phyloP scores from a whole-genome alignment of 2,113 vertebrate species.

The Podarcis cretensis region DNA sequence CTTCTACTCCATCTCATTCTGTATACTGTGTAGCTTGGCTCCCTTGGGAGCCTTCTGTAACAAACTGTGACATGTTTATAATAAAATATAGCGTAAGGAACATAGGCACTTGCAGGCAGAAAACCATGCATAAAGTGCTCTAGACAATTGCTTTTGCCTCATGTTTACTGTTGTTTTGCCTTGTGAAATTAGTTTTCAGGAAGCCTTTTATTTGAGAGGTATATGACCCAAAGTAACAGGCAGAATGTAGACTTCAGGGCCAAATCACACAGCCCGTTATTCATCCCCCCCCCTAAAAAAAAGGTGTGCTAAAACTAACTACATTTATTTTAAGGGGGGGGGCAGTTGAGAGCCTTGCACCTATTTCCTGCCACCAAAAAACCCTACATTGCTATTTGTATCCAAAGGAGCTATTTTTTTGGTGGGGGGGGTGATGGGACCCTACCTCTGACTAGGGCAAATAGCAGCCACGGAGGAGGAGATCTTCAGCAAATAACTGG shows the following conservation, averaged over 20 bases:
- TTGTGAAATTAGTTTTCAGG: not conserved
- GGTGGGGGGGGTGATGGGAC: too few relatives aligned
- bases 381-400: too few relatives aligned
- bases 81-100: not conserved
- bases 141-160: not conserved
- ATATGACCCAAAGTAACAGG: not conserved
- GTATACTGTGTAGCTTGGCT: not conserved
- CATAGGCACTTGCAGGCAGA: not conserved
- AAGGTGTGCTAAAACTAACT: too few relatives aligned
- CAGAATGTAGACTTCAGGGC: not conserved
- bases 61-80: not conserved
- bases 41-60: not conserved
- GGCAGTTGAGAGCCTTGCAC: too few relatives aligned
- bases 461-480: too few relatives aligned
- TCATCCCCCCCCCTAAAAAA: too few relatives aligned
- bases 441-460: too few relatives aligned
- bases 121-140: not conserved
- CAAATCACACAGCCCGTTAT: not conserved
- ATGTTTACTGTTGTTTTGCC: not conserved
- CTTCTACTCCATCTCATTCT: not conserved
- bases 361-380: too few relatives aligned
- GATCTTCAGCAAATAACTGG: too few relatives aligned
- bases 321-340: too few relatives aligned
- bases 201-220: not conserved
- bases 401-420: too few relatives aligned